A percentile compares a stretch with the other conserved stretches of the same genome.
Conservation (phyloP, 2,113 vertebrate species). For the Tachycineta bicolor region DNA sequence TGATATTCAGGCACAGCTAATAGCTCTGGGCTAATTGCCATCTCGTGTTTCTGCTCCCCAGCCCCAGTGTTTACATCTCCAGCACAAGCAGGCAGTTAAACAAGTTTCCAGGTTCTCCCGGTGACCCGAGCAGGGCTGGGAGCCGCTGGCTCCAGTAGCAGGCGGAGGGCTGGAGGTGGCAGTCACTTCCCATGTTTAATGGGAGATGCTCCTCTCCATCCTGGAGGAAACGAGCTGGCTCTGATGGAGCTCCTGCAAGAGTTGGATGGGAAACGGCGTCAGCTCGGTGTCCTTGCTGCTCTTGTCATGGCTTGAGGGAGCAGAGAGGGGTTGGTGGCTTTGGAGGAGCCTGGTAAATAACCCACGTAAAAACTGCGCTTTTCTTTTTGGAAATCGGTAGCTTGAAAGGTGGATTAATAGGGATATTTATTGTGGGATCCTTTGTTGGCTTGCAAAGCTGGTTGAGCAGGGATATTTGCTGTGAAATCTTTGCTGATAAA, state of each 20-base stretch:
- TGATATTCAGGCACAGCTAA: slow-evolving; percentile 61
- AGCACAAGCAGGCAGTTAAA: slow-evolving; percentile 36
- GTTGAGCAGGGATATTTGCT: not conserved
- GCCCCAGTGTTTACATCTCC: slow-evolving; percentile 32
- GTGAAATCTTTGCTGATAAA: not conserved
- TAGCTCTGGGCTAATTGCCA: slow-evolving; percentile 68
- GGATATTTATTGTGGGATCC: not conserved
- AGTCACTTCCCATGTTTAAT: slow-evolving; percentile 59
- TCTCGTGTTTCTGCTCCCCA: slow-evolving; percentile 34
- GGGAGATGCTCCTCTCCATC: not conserved
- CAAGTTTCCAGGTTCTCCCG: slow-evolving; percentile 13
- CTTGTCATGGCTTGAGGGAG: rapidly evolving
- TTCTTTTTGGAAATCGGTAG: not conserved
- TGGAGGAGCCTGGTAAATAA: not conserved
- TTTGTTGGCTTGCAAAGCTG: not conserved
- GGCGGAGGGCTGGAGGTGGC: slow-evolving; percentile 61
- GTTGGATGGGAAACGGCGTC: not conserved
- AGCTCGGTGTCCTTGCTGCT: rapidly evolving
- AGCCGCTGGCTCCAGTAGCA: slow-evolving; percentile 59
- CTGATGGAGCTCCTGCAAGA: rapidly evolving
- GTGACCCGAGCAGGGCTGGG: not conserved
- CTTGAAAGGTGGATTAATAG: not conserved
- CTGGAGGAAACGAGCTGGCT: rapidly evolving
- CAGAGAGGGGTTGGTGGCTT: rapidly evolving
- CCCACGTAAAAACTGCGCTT: rapidly evolving